Evolutionary conservation across 1,140 invertebrate genomes (phyloP), one percentile per base, ranked within the genome.

Genomic region (Diachasma alloeum): DNA sequence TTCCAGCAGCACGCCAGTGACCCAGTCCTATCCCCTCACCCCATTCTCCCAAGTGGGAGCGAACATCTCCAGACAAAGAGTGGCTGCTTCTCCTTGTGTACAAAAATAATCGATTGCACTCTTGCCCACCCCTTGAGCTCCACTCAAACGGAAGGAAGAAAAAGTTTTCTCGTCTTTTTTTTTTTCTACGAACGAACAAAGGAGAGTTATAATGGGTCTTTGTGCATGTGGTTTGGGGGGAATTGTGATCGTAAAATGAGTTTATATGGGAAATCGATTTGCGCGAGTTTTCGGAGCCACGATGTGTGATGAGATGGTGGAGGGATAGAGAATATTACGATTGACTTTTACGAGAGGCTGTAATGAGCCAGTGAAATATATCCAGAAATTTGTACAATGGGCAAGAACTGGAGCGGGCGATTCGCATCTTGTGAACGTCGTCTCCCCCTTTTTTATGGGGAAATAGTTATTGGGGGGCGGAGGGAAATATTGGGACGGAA

Each of bases 71-170:
- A 82, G 82, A 85, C 83, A 85, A 85, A 85, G 82, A 79, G 66
- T 72, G 75, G 67, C 72, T 79, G 81, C 56, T 82, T 69, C 78
- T 79, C 75, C 78, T 77, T 77, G 82, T 79, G 82, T 78, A 80
- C 56, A 77, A 84, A 84, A 84, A 84, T 85, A 85, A 85, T 85
- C 83, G 83, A 83, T 83, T 78, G 75, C 63, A 44, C 59, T 76
- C 46, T 71, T 48, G 63, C 53, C 48, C 63, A 69, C 22, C 71
- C 63, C 56, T 53, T 63, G 42, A 42, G 9, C 42, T 44, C 17
- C 68, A 39, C 53, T 11, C 8, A 26, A 44, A 63, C n/a, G 19
- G 36, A 66, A 66, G 56, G 10, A 74, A 44, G 22, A 70, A 48
- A 42, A 71, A 53, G 53, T 69, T 48, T 72, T 71, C 36, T 17